Conservation (phyloP, 2,113 vertebrate species). For the Hippocampus comes region DNA sequence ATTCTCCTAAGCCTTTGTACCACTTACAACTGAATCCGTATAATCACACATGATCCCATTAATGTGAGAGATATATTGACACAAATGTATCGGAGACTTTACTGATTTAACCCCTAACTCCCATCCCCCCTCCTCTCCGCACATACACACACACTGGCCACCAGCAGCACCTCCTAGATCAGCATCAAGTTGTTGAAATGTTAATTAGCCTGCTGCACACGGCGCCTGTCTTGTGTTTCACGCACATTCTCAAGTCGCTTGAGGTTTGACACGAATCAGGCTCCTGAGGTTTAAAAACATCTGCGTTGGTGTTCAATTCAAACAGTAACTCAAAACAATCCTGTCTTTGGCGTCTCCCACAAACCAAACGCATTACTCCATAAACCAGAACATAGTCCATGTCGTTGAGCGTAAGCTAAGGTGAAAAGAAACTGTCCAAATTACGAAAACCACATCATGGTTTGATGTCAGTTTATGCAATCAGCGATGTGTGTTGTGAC, state of each 20-base stretch:
- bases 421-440: no score
- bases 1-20: constrained; percentile 38
- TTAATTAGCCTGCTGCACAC: neutral
- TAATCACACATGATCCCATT: constrained; percentile 53
- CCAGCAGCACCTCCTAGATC: neutral
- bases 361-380: neutral
- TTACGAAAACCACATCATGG: no score
- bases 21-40: constrained; percentile 39
- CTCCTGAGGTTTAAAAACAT: neutral
- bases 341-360: neutral
- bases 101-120: constrained; percentile 3
- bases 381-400: neutral
- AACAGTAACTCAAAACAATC: neutral
- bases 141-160: no score
- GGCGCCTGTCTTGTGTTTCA: neutral
- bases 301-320: neutral
- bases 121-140: neutral
- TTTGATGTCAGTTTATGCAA: no score
- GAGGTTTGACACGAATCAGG: neutral
- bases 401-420: no score
- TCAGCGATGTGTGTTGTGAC: no score
- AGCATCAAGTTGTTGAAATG: neutral
- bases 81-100: constrained; percentile 42
- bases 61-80: constrained; percentile 42
- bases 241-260: neutral